Percentiles rank a stretch among this genome's conserved stretches.
Evolutionary conservation across 1,140 invertebrate genomes (phyloP).

Genomic region (Neotoxoptera formosana): DNA sequence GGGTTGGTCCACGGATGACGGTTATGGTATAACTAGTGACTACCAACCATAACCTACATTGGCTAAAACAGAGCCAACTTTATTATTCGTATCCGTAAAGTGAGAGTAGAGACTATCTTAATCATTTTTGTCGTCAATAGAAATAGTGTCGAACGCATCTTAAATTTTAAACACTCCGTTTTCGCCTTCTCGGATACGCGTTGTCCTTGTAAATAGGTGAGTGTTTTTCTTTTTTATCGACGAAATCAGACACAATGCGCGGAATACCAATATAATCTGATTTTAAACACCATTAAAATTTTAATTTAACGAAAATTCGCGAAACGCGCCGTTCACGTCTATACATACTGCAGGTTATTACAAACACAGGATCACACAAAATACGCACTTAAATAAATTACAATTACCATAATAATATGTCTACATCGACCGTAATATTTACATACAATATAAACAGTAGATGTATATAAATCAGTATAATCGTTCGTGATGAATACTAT

Average conservation of each 20-base stretch:
- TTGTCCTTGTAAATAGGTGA: background rate
- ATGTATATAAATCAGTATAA: background rate
- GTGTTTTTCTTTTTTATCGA: background rate
- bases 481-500: background rate
- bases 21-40: background rate
- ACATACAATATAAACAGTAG: background rate
- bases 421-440: background rate
- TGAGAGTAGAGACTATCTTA: slow-evolving; percentile 25
- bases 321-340: background rate
- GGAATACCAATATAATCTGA: background rate
- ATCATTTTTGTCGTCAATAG: background rate
- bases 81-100: slow-evolving; percentile 1
- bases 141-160: slow-evolving; percentile 10
- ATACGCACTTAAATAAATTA: background rate
- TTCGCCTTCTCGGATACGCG: background rate
- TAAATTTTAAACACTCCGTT: background rate
- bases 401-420: background rate
- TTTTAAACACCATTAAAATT: background rate
- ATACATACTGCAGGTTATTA: background rate
- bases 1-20: background rate
- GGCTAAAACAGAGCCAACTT: background rate
- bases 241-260: background rate
- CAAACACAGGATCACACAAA: background rate
- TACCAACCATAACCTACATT: slow-evolving; percentile 9
- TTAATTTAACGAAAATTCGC: background rate